A percentile compares a stretch with the other conserved stretches of the same genome.
Evolutionary conservation across 35 echinoderm and acorn worm species (phyloP).

Genomic region (Anneissia japonica): DNA sequence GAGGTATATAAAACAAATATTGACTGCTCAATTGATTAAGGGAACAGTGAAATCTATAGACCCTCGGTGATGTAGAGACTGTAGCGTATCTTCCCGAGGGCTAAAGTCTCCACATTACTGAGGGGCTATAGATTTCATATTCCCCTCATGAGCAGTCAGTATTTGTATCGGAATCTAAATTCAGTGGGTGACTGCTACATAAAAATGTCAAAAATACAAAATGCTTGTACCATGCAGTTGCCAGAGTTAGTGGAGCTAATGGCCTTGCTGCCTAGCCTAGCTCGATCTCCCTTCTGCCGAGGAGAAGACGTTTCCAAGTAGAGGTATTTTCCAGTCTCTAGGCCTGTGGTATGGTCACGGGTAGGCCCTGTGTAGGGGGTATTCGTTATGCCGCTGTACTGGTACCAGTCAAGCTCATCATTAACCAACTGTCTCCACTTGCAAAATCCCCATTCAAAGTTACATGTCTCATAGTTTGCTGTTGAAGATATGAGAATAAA

Average conservation of each 20-base stretch:
- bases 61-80: too few species aligned
- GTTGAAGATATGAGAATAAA: slow-evolving; percentile 15
- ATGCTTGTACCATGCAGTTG: neutral
- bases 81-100: too few species aligned
- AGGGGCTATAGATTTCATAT: too few species aligned
- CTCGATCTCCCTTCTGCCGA: slow-evolving; percentile 34
- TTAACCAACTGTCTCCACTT: slow-evolving; percentile 60
- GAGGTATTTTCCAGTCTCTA: slow-evolving; percentile 45
- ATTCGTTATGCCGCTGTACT: slow-evolving; percentile 32
- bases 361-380: slow-evolving; percentile 59
- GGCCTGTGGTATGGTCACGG: slow-evolving; percentile 55
- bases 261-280: neutral
- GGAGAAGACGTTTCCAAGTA: slow-evolving; percentile 35
- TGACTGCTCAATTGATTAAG: too few species aligned
- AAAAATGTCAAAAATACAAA: too few species aligned
- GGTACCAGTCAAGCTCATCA: slow-evolving; percentile 79
- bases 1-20: too few species aligned
- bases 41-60: too few species aligned
- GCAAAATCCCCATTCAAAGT: slow-evolving; percentile 70
- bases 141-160: too few species aligned
- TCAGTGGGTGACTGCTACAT: too few species aligned
- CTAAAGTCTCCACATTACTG: too few species aligned
- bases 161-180: too few species aligned
- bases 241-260: neutral
- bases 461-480: slow-evolving; percentile 44